These are phyloP conservation scores for Lipophrys pholis DNA, from an alignment of 2,113 vertebrate species.

Conservation along the genomic window DNA sequence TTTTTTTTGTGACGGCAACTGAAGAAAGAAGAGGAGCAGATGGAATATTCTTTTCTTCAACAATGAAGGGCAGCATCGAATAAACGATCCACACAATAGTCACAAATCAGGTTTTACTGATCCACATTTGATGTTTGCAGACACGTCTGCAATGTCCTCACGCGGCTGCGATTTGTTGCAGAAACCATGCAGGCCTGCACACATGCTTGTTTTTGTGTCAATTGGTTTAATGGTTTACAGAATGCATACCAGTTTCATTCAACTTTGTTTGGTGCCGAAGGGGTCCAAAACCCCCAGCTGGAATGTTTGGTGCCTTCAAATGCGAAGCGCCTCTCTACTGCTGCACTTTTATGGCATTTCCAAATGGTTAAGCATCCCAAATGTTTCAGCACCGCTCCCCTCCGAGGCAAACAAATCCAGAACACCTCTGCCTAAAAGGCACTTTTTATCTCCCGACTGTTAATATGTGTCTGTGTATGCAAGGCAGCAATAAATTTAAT, in stretches of 20 bases:
- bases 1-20: slow-evolving; percentile 3
- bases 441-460: slow-evolving; percentile 27
- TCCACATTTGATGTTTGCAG: background rate
- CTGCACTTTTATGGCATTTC: slow-evolving; percentile 57
- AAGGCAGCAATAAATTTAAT: slow-evolving; percentile 20
- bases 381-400: slow-evolving; percentile 37
- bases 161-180: slow-evolving; percentile 67
- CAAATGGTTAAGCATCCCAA: slow-evolving; percentile 60
- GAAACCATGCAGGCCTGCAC: slow-evolving; percentile 56
- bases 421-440: slow-evolving; percentile 35
- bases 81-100: slow-evolving; percentile 7
- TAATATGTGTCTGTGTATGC: slow-evolving; percentile 13
- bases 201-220: slow-evolving; percentile 74
- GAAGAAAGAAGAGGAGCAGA: slow-evolving; percentile 1
- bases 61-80: background rate
- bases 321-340: slow-evolving; percentile 25
- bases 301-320: slow-evolving; percentile 47
- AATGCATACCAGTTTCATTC: slow-evolving; percentile 66
- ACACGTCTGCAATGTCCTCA: slow-evolving; percentile 30
- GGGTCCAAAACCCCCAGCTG: slow-evolving; percentile 32
- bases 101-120: background rate
- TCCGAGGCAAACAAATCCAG: slow-evolving; percentile 53
- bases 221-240: slow-evolving; percentile 77
- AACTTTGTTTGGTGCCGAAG: slow-evolving; percentile 44
- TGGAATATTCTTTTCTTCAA: background rate